Conservation (phyloP, 2,888 invertebrate species). For the Andrena minutula region DNA sequence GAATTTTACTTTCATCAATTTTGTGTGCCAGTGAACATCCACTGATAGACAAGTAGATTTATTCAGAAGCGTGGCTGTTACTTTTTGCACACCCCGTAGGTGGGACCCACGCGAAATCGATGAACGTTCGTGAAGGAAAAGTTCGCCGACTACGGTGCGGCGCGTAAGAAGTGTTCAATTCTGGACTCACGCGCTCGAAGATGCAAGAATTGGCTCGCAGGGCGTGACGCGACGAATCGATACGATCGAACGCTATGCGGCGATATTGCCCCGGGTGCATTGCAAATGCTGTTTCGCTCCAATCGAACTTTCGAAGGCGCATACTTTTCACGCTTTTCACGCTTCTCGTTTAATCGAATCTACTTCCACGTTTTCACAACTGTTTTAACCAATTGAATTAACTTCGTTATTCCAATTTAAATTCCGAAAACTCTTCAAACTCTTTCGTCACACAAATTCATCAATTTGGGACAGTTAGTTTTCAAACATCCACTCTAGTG, state of each 20-base stretch:
- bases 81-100: background rate
- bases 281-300: background rate
- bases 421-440: background rate
- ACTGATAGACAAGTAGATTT: too few species aligned
- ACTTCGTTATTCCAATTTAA: background rate
- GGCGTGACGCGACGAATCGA: constrained; percentile 63
- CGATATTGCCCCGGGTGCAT: background rate
- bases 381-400: too few species aligned
- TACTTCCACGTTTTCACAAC: too few species aligned
- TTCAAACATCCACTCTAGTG: too few species aligned
- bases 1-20: too few species aligned
- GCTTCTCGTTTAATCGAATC: background rate
- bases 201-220: constrained; percentile 20
- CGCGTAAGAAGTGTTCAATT: background rate
- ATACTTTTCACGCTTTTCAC: background rate
- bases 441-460: too few species aligned
- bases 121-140: constrained; percentile 6
- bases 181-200: background rate
- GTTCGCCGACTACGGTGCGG: background rate
- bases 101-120: constrained; percentile 10
- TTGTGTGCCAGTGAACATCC: too few species aligned
- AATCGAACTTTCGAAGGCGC: background rate
- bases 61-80: too few species aligned
- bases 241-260: constrained; percentile 60
- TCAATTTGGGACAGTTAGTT: too few species aligned